A percentile compares a stretch with the other conserved stretches of the same genome.
These are phyloP conservation scores for Microctenopoma steveboyesi DNA, from an alignment of 2,797 vertebrate species.

Conservation along the genomic window DNA sequence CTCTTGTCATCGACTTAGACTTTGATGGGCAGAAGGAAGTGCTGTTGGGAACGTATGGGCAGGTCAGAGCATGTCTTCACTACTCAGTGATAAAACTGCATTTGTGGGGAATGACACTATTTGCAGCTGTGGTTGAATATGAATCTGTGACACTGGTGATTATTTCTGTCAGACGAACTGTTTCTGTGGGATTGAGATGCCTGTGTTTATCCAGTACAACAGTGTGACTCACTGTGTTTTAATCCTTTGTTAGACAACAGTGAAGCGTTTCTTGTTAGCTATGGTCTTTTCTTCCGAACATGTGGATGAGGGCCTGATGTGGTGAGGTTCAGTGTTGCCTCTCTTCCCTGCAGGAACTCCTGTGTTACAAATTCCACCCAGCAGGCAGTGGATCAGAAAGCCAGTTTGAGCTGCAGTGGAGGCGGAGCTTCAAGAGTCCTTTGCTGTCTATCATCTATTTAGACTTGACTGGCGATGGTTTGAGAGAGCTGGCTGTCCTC, in stretches of 20 bases:
- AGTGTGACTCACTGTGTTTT: background rate
- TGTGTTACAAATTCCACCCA: slow-evolving; percentile 88
- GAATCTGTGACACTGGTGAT: background rate
- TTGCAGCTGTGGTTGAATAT: background rate
- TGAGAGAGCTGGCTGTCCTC: slow-evolving; percentile 89
- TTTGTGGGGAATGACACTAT: background rate
- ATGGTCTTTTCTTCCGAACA: background rate
- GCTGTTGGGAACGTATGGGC: slow-evolving; percentile 91
- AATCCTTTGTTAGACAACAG: background rate
- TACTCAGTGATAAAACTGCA: background rate
- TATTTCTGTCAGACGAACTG: background rate
- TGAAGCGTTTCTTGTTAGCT: background rate
- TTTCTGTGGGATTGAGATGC: background rate
- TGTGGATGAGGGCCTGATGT: background rate
- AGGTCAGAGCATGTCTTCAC: slow-evolving; percentile 75
- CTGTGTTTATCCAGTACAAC: background rate
- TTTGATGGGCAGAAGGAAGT: slow-evolving; percentile 89
- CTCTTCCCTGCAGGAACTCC: slow-evolving; percentile 84
- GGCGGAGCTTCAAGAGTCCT: slow-evolving; percentile 89
- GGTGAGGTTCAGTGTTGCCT: slow-evolving; percentile 1
- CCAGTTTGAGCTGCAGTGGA: slow-evolving; percentile 87
- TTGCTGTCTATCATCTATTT: slow-evolving; percentile 88
- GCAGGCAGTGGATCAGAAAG: slow-evolving; percentile 30
- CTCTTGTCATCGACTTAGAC: slow-evolving; percentile 89
- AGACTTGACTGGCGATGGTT: slow-evolving; percentile 89